Conservation (phyloP, 2,113 vertebrate genomes). For the Probosciger aterrimus region DNA sequence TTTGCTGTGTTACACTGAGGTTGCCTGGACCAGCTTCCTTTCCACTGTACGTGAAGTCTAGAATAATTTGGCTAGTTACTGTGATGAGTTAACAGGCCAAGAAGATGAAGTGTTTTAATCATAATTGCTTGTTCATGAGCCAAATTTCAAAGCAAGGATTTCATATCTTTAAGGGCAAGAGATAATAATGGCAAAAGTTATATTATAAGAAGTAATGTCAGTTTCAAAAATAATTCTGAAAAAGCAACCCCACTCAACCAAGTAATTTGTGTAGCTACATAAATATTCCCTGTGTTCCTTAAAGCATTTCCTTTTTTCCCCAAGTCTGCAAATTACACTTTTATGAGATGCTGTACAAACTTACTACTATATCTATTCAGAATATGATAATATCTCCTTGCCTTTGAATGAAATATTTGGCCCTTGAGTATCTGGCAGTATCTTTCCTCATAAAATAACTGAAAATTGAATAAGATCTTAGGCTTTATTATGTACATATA, state of each 20-base stretch:
- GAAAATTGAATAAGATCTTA: constrained; percentile 53
- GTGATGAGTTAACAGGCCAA: neutral
- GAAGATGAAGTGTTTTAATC: constrained; percentile 28
- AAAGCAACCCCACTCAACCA: neutral
- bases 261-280: constrained; percentile 50
- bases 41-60: too few species aligned
- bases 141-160: constrained; percentile 2
- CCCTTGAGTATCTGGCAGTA: constrained; percentile 29
- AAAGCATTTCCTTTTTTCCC: constrained; percentile 13
- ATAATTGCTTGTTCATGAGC: neutral
- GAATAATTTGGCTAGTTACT: neutral
- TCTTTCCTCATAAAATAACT: constrained; percentile 42
- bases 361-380: constrained; percentile 32
- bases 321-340: constrained; percentile 44
- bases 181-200: constrained; percentile 26
- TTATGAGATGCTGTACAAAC: constrained; percentile 56
- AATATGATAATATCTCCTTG: constrained; percentile 42
- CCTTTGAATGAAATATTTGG: constrained; percentile 57
- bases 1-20: neutral
- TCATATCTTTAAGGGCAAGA: constrained; percentile 28
- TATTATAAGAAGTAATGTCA: neutral
- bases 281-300: constrained; percentile 48
- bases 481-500: constrained; percentile 45
- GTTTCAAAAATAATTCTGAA: constrained; percentile 1
- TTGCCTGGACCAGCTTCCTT: neutral